Conservation (phyloP, 1,140 invertebrate species). For the Gryon sp. region DNA sequence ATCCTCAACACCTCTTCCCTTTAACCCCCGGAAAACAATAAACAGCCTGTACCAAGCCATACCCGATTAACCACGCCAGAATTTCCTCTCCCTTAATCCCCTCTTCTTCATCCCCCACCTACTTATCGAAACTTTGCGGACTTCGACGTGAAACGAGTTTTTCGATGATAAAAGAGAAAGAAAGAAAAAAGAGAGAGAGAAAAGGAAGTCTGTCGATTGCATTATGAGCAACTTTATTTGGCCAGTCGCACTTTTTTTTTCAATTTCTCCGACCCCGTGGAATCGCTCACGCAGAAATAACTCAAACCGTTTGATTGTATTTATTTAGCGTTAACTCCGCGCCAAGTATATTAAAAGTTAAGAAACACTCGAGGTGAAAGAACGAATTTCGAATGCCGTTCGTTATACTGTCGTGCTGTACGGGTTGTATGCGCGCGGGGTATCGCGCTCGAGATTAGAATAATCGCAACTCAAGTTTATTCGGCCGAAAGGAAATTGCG, state of each 20-base stretch:
- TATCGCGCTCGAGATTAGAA: slow-evolving; percentile 3
- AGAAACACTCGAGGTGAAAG: slow-evolving; percentile 56
- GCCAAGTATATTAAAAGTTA: slow-evolving; percentile 63
- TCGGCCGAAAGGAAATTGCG: no score
- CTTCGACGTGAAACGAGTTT: slow-evolving; percentile 56
- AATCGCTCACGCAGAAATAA: slow-evolving; percentile 56
- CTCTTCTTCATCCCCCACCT: no score
- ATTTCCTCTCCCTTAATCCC: slow-evolving; percentile 35
- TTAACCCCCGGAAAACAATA: slow-evolving; percentile 73
- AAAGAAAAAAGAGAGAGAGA: slow-evolving; percentile 23
- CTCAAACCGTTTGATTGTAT: slow-evolving; percentile 65
- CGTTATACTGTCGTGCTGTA: slow-evolving; percentile 51
- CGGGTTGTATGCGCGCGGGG: slow-evolving; percentile 50
- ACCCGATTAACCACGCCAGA: slow-evolving; percentile 64
- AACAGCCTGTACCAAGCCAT: slow-evolving; percentile 67
- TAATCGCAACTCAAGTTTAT: no score
- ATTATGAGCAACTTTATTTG: slow-evolving; percentile 70
- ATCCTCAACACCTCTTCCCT: slow-evolving; percentile 53
- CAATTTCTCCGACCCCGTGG: slow-evolving; percentile 25
- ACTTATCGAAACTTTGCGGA: slow-evolving; percentile 57
- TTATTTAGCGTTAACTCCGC: slow-evolving; percentile 68
- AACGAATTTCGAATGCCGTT: slow-evolving; percentile 54
- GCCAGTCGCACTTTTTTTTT: slow-evolving; percentile 36
- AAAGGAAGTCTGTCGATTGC: slow-evolving; percentile 28
- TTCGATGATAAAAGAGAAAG: slow-evolving; percentile 37